Percentiles rank a stretch among this genome's conserved stretches.
phyloP scores from a whole-genome alignment of 2,113 vertebrate species.

The Chaetura pelagica region DNA sequence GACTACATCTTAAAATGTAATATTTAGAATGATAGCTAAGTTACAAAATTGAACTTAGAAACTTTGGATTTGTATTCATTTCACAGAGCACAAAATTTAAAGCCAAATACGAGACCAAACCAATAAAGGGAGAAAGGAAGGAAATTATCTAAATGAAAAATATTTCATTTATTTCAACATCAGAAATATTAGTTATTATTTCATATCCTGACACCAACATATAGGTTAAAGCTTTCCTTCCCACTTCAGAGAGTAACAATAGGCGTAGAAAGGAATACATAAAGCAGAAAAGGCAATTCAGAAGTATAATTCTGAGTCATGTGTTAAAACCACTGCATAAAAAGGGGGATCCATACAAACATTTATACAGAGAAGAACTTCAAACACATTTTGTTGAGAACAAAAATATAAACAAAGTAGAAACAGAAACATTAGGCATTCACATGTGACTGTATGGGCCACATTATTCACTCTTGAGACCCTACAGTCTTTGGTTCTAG shows the following conservation, averaged over 20 bases:
- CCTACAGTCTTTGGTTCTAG: not conserved
- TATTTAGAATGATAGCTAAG: not conserved
- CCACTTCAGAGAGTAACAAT: not conserved
- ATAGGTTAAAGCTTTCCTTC: not conserved
- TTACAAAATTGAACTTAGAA: not conserved
- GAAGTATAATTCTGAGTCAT: not conserved
- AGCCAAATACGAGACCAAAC: not conserved
- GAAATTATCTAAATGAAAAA: not conserved
- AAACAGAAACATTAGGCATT: slow-evolving; percentile 13
- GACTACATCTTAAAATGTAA: not conserved
- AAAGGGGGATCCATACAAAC: not conserved
- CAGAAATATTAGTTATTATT: not conserved
- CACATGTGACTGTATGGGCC: not conserved
- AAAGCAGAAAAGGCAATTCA: not conserved
- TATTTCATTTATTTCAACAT: not conserved
- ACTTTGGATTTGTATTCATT: not conserved
- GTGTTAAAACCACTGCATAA: not conserved
- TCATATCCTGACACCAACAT: not conserved
- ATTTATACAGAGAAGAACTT: not conserved
- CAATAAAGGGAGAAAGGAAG: not conserved
- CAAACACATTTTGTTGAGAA: not conserved
- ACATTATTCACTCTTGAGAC: not conserved
- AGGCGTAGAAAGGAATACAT: not conserved
- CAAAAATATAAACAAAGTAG: slow-evolving; percentile 27
- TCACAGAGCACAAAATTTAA: not conserved